Percentiles rank a stretch among this genome's conserved stretches.
Evolutionary conservation across 2,113 vertebrate species (phyloP).

Genomic region (Accipiter cooperii): DNA sequence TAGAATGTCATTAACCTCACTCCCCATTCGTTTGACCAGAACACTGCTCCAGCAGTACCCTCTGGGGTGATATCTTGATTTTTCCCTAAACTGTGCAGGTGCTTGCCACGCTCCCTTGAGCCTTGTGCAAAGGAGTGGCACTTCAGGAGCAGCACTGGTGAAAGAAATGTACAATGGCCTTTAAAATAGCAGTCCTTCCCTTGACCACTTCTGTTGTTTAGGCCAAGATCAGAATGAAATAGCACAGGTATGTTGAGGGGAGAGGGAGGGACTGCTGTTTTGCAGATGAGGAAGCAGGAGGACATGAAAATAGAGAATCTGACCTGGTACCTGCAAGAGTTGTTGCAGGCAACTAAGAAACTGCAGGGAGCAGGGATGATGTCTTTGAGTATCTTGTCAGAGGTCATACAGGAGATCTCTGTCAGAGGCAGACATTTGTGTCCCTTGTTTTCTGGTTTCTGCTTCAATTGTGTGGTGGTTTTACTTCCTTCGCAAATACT

Average conservation of each 20-base stretch:
- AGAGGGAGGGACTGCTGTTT: neutral
- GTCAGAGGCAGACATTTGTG: neutral
- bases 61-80: neutral
- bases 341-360: neutral
- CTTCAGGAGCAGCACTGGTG: neutral
- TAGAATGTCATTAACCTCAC: rapidly evolving
- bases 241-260: no score
- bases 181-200: neutral
- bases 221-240: neutral
- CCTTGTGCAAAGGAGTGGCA: neutral
- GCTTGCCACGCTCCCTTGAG: neutral
- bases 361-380: neutral
- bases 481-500: neutral
- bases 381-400: neutral
- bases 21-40: rapidly evolving
- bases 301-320: neutral
- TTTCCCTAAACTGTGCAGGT: neutral
- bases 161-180: neutral
- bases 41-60: neutral
- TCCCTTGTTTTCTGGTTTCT: neutral
- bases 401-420: neutral
- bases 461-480: neutral
- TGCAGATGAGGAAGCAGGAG: neutral
- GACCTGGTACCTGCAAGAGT: neutral
- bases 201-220: neutral